These are phyloP conservation scores for Daphoenositta chrysoptera DNA, from an alignment of 2,113 vertebrate species.

Conservation along the genomic window DNA sequence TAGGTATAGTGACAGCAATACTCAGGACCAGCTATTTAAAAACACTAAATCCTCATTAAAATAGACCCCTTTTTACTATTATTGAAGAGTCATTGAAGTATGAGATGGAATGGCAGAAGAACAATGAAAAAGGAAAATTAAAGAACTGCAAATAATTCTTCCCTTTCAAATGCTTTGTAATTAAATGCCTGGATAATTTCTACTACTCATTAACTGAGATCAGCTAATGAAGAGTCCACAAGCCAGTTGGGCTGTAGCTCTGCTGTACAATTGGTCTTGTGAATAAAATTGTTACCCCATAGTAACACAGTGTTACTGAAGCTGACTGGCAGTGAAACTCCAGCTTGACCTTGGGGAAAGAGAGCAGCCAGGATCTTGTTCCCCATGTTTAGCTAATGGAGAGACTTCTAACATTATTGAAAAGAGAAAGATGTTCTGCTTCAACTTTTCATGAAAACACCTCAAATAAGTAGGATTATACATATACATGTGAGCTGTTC, in stretches of 20 bases:
- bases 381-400: neutral
- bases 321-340: neutral
- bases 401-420: neutral
- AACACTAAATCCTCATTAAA: neutral
- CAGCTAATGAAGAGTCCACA: neutral
- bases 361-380: neutral
- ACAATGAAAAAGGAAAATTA: neutral
- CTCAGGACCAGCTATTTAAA: neutral
- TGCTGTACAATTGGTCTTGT: neutral
- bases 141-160: neutral
- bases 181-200: neutral
- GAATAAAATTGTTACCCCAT: neutral
- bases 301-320: neutral
- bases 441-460: neutral
- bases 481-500: neutral
- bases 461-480: neutral
- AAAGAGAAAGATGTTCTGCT: neutral
- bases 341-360: neutral
- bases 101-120: neutral
- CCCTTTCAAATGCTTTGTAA: neutral
- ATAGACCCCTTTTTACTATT: neutral
- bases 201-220: neutral
- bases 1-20: neutral
- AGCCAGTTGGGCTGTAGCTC: neutral
- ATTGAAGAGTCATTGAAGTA: conserved; percentile 20